phyloP scores from a whole-genome alignment of 1,140 invertebrate species.

The Eriosoma lanigerum region DNA sequence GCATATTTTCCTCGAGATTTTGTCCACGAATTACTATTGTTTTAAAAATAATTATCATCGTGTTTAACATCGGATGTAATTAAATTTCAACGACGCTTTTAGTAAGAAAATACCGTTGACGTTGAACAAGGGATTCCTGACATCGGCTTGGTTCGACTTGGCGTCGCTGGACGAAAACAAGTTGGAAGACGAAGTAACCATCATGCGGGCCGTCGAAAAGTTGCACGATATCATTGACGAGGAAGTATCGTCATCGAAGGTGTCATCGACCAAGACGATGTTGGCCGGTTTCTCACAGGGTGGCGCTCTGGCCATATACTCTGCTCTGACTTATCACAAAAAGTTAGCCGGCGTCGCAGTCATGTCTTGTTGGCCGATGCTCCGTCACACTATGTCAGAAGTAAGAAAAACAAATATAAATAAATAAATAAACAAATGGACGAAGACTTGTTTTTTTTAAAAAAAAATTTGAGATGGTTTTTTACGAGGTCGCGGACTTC shows the following conservation, averaged over 20 bases:
- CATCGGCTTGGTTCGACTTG: slow-evolving; percentile 97
- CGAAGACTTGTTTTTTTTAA: too few relatives aligned
- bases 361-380: slow-evolving; percentile 92
- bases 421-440: too few relatives aligned
- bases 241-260: slow-evolving; percentile 73
- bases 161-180: slow-evolving; percentile 77
- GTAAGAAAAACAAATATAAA: slow-evolving; percentile 55
- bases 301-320: slow-evolving; percentile 87
- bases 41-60: too few relatives aligned
- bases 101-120: slow-evolving; percentile 87
- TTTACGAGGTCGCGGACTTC: too few relatives aligned
- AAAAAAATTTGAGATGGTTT: too few relatives aligned
- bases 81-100: too few relatives aligned
- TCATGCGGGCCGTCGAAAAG: slow-evolving; percentile 74
- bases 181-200: slow-evolving; percentile 87
- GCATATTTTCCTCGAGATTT: slow-evolving; percentile 1
- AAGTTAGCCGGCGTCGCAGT: slow-evolving; percentile 85
- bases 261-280: slow-evolving; percentile 75
- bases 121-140: slow-evolving; percentile 86
- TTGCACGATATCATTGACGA: slow-evolving; percentile 82
- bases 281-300: slow-evolving; percentile 86
- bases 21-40: not conserved
- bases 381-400: slow-evolving; percentile 81
- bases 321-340: slow-evolving; percentile 79
- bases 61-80: too few relatives aligned